A percentile compares a stretch with the other conserved stretches of the same genome.
These are phyloP conservation scores for Cantharis flavilabris DNA, from an alignment of 2,888 invertebrate species.

Conservation along the genomic window DNA sequence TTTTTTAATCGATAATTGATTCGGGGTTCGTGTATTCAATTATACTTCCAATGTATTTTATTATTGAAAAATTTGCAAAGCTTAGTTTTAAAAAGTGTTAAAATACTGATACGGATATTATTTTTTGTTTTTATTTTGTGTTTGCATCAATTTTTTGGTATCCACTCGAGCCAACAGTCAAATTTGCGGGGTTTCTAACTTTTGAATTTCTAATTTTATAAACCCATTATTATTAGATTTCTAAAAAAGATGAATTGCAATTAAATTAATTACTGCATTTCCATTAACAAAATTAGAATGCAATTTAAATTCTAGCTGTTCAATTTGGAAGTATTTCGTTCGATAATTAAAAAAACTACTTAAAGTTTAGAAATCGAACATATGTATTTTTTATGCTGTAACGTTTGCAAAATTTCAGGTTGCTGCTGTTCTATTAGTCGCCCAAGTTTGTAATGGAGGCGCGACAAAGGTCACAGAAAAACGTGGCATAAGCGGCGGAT, in stretches of 20 bases:
- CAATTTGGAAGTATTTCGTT: background rate
- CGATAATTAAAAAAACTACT: background rate
- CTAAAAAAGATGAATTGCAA: background rate
- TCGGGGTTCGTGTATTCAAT: too few species aligned
- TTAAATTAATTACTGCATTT: background rate
- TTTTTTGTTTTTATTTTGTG: background rate
- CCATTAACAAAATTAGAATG: background rate
- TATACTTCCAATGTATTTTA: too few species aligned
- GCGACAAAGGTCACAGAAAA: background rate
- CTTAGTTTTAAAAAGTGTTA: too few species aligned
- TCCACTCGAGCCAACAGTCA: too few species aligned
- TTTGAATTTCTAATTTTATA: background rate
- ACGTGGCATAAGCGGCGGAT: constrained; percentile 2
- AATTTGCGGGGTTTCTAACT: background rate
- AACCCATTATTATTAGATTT: background rate
- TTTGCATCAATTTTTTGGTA: background rate
- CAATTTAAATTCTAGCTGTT: background rate
- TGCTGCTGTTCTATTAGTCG: constrained; percentile 11
- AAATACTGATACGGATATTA: too few species aligned
- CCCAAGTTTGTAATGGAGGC: constrained; percentile 2
- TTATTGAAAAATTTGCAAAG: too few species aligned
- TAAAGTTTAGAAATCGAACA: background rate
- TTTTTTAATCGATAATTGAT: too few species aligned
- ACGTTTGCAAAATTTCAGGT: constrained; percentile 3
- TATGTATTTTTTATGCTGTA: background rate